Evolutionary conservation across 1,140 invertebrate genomes (phyloP).

Genomic region (Rhopalosiphum maidis): DNA sequence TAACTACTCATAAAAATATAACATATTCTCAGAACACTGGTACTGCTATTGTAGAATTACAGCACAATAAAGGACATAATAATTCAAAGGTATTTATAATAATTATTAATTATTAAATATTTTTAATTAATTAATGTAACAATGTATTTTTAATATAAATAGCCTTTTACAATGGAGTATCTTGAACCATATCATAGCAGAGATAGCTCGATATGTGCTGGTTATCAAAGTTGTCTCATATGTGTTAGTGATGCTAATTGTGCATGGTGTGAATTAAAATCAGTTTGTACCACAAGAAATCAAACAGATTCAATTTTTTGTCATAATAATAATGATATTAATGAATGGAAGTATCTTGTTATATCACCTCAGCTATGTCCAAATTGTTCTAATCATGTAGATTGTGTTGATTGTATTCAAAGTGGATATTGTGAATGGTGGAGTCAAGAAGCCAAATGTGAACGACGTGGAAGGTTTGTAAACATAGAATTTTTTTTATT

Average conservation of each 20-base stretch:
- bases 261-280: conserved; percentile 84
- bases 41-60: conserved; percentile 42
- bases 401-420: conserved; percentile 77
- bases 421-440: conserved; percentile 85
- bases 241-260: conserved; percentile 89
- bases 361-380: conserved; percentile 81
- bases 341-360: conserved; percentile 79
- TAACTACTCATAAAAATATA: conserved; percentile 48
- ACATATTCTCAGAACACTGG: conserved; percentile 27
- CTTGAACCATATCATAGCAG: conserved; percentile 82
- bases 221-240: conserved; percentile 83
- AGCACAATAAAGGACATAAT: conserved; percentile 50
- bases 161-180: conserved; percentile 86
- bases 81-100: conserved; percentile 49
- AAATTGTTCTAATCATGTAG: conserved; percentile 87
- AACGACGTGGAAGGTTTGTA: conserved; percentile 73
- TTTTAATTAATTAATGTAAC: conserved; percentile 59
- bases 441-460: conserved; percentile 82
- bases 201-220: conserved; percentile 72
- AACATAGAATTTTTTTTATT: not conserved
- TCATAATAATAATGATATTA: conserved; percentile 61
- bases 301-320: conserved; percentile 73
- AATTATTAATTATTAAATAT: conserved; percentile 9
- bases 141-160: conserved; percentile 52
- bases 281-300: conserved; percentile 70